These are phyloP conservation scores for Catostylus mosaicus DNA, from an alignment of 30 jellyfish, hydroid and myxozoan species.

Conservation along the genomic window DNA sequence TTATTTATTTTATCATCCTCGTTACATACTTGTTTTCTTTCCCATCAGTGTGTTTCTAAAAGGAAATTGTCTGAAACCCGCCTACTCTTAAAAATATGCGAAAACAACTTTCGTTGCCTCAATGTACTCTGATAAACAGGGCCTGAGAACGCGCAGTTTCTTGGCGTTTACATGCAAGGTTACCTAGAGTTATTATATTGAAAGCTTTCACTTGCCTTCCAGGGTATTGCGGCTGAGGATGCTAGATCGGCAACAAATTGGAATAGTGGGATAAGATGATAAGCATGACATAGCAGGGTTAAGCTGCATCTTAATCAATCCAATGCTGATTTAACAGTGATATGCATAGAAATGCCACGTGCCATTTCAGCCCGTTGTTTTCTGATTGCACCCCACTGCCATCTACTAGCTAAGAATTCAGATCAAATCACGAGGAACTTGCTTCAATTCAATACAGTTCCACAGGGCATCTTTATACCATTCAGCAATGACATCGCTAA, in stretches of 20 bases:
- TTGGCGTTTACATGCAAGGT: too few species aligned
- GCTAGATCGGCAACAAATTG: too few species aligned
- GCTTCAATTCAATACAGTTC: neutral
- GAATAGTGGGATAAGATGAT: too few species aligned
- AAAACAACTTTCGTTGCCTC: neutral
- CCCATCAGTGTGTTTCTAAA: neutral
- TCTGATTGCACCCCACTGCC: constrained; percentile 6
- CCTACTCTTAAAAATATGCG: constrained; percentile 20
- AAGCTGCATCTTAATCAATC: neutral
- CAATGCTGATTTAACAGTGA: neutral
- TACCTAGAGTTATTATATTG: too few species aligned
- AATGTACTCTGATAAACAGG: neutral
- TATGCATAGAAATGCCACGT: constrained; percentile 29
- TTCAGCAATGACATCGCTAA: neutral
- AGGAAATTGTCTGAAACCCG: constrained; percentile 4
- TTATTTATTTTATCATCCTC: neutral
- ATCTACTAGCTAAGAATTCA: constrained; percentile 8
- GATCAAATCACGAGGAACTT: neutral
- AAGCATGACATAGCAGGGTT: constrained; percentile 1
- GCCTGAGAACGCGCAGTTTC: neutral
- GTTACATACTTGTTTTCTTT: neutral
- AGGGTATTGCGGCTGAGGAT: too few species aligned
- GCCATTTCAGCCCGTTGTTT: neutral
- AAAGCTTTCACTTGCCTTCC: too few species aligned
- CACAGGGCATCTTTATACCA: neutral